Evolutionary conservation across 2,113 vertebrate genomes (phyloP).

Genomic region (Ailuropoda melanoleuca): DNA sequence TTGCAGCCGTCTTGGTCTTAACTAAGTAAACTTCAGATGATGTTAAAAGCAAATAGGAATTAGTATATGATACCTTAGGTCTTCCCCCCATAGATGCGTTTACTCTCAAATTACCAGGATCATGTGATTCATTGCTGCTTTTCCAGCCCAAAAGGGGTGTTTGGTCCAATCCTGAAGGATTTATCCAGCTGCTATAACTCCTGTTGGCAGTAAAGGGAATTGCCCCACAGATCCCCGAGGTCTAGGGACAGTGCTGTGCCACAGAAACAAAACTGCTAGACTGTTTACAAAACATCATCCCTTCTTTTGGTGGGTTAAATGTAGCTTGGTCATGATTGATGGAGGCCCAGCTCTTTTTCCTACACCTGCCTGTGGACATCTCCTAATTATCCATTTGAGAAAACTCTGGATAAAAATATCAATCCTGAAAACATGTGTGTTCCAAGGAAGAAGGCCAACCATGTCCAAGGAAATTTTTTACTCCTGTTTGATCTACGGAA

Average conservation of each 20-base stretch:
- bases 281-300: neutral
- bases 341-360: neutral
- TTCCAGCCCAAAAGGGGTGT: neutral
- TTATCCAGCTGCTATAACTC: neutral
- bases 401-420: slow-evolving; percentile 60
- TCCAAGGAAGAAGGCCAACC: slow-evolving; percentile 43
- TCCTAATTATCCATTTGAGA: slow-evolving; percentile 70
- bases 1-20: slow-evolving; percentile 19
- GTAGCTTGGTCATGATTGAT: neutral
- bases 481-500: slow-evolving; percentile 58
- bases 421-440: slow-evolving; percentile 27
- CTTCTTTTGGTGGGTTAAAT: neutral
- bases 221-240: neutral
- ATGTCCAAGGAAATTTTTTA: slow-evolving; percentile 30
- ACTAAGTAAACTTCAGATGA: slow-evolving; percentile 48
- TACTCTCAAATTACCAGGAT: slow-evolving; percentile 61
- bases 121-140: slow-evolving; percentile 30
- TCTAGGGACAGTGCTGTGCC: neutral
- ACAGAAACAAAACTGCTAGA: neutral
- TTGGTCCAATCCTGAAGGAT: slow-evolving; percentile 20
- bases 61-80: slow-evolving; percentile 3
- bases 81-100: neutral
- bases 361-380: slow-evolving; percentile 43
- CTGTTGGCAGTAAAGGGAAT: neutral
- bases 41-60: slow-evolving; percentile 66